phyloP scores from a whole-genome alignment of 2,888 invertebrate species.

The Charanyca ferruginea region DNA sequence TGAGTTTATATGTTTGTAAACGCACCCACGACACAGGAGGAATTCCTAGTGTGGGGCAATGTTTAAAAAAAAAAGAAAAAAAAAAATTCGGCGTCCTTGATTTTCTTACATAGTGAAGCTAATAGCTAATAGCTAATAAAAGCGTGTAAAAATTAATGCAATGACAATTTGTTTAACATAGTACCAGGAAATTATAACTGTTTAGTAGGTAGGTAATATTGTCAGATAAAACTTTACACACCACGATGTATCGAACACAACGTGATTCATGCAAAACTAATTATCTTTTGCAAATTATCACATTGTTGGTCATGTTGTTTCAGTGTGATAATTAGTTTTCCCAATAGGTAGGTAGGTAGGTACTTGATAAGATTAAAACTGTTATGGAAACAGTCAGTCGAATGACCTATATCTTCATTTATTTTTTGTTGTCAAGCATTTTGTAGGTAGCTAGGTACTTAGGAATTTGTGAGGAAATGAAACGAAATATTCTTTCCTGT shows the following conservation, averaged over 20 bases:
- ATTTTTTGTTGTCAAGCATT: too few species aligned
- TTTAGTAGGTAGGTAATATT: neutral
- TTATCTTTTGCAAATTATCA: neutral
- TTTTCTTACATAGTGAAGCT: too few species aligned
- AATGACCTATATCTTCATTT: neutral
- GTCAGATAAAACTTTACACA: neutral
- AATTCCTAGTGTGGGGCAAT: too few species aligned
- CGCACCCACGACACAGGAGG: too few species aligned
- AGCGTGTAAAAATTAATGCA: neutral
- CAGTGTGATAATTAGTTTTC: neutral
- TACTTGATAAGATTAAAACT: neutral
- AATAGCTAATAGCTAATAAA: too few species aligned
- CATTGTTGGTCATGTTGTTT: neutral
- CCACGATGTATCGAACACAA: slow-evolving; percentile 4
- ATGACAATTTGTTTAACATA: slow-evolving; percentile 17
- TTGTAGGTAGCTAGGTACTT: too few species aligned
- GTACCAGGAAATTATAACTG: slow-evolving; percentile 19
- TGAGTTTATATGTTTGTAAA: too few species aligned
- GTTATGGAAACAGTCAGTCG: neutral
- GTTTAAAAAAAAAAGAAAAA: too few species aligned
- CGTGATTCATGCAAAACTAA: slow-evolving; percentile 3
- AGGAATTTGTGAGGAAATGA: too few species aligned
- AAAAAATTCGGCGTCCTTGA: too few species aligned
- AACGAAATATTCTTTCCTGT: too few species aligned
- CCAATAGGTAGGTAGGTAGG: neutral